Base-by-base conservation (phyloP, 2,888 invertebrate genomes). In the Lumbricus terrestris region DNA sequence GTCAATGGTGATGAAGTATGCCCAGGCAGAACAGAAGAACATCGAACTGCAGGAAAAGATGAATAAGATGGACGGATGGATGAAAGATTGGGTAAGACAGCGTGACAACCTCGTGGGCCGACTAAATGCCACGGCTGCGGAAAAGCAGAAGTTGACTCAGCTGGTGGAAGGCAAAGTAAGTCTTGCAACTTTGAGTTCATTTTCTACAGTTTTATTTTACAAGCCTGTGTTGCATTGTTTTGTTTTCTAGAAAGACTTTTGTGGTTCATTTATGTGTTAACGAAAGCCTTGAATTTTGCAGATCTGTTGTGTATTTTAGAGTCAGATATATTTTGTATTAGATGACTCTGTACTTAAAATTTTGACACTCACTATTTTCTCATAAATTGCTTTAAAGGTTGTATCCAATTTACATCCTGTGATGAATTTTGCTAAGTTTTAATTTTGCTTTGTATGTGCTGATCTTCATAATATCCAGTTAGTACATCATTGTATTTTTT, bases 1-100 rank as follows among this genome's bases (percentile, higher is more conserved):
- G 38, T 89, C 89, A 38, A 95, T 95, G 94, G 95, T 95, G 69
- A 92, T 95, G 40, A 94, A 93, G 91, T 95, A 93, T 92, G 95
- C 94, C 18, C 94, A 94, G 91, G 94, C 94, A 13, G 95, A 95
- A 91, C 93, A 94, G 89, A 94, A 94, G 91, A 93, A 93, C 91
- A 93, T 94, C 16, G 94, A 95, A 89, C 92, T 93, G 38, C 92
- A 93, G 90, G 93, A 93, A 33, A 85, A 85, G 85, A 85, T 85
- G 85, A 85, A 85, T 85, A 85, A 85, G 37, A 85, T 85, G 85
- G 85, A 85, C 15, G 85, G 85, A 35, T 85, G 85, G 85, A 35
- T 85, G 85, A 85, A 85, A 35, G 85, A 85, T 85, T 85, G 85
- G 85, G 16, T 20, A 35, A 85, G 85, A 85, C 85, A 85, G 85